Conservation (phyloP, 1,140 invertebrate genomes). For the Euura lappo region DNA sequence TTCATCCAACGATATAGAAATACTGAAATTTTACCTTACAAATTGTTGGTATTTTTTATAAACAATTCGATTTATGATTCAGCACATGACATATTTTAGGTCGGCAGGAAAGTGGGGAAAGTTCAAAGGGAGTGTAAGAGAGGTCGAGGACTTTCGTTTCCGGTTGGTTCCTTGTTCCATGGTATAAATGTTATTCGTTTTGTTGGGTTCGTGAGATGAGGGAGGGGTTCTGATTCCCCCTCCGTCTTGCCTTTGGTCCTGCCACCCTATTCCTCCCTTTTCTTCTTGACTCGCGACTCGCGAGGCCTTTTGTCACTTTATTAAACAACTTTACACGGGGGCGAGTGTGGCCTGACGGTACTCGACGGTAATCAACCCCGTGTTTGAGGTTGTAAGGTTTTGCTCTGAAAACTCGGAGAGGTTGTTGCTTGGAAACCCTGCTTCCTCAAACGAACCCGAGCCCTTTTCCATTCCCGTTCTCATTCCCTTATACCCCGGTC, state of each 20-base stretch:
- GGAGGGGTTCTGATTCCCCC: no score
- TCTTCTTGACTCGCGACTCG: not conserved
- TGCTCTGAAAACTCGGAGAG: conserved; percentile 9
- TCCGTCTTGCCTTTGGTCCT: not conserved
- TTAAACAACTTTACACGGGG: conserved; percentile 1
- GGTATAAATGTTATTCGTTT: conserved; percentile 1
- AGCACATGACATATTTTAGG: no score
- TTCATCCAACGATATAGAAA: not conserved
- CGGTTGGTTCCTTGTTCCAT: not conserved
- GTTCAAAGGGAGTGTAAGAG: not conserved
- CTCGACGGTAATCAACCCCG: conserved; percentile 8
- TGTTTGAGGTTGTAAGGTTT: conserved; percentile 16
- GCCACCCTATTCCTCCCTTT: conserved; percentile 6
- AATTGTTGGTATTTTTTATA: no score
- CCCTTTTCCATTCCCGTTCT: conserved; percentile 14
- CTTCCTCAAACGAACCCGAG: not conserved
- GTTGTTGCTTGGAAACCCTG: conserved; percentile 13
- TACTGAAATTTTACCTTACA: no score
- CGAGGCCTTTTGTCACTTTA: not conserved
- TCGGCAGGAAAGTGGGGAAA: no score
- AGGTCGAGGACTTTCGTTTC: not conserved
- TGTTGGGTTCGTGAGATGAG: not conserved
- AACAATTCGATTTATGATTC: no score
- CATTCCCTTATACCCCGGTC: conserved; percentile 18
- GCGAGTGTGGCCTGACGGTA: not conserved